Conservation (phyloP, 2,113 vertebrate species). For the Beaufortia kweichowensis region DNA sequence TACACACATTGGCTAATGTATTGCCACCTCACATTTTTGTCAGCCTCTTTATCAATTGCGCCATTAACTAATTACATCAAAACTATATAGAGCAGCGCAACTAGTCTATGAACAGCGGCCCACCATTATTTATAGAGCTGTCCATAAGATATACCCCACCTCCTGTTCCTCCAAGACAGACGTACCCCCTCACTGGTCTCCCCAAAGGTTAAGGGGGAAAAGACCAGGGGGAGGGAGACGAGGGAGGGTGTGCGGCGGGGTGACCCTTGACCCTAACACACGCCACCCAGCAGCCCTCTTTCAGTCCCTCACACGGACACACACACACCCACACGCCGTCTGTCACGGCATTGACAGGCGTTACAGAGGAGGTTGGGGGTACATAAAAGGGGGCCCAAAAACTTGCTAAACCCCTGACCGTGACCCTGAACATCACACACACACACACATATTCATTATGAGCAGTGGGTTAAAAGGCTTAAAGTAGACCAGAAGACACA, state of each 20-base stretch:
- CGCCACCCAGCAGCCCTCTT: slow-evolving; percentile 51
- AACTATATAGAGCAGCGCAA: not conserved
- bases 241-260: slow-evolving; percentile 12
- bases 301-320: slow-evolving; percentile 35
- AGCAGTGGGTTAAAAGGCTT: slow-evolving; percentile 6
- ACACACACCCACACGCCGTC: slow-evolving; percentile 52
- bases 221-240: not conserved
- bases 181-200: slow-evolving; percentile 31
- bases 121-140: slow-evolving; percentile 27
- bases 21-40: not conserved
- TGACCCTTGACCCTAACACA: slow-evolving; percentile 57
- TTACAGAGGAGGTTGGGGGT: slow-evolving; percentile 44
- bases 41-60: not conserved
- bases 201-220: slow-evolving; percentile 30
- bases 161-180: slow-evolving; percentile 19
- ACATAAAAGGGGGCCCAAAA: slow-evolving; percentile 42
- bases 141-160: slow-evolving; percentile 4
- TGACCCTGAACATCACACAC: slow-evolving; percentile 43
- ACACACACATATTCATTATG: slow-evolving; percentile 46
- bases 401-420: slow-evolving; percentile 45
- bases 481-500: not conserved
- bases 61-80: slow-evolving; percentile 22
- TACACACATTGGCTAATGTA: not conserved
- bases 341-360: slow-evolving; percentile 50
- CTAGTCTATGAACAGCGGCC: slow-evolving; percentile 3